Evolutionary conservation across 2,888 invertebrate species (phyloP).

Genomic region (Achlya flavicornis): DNA sequence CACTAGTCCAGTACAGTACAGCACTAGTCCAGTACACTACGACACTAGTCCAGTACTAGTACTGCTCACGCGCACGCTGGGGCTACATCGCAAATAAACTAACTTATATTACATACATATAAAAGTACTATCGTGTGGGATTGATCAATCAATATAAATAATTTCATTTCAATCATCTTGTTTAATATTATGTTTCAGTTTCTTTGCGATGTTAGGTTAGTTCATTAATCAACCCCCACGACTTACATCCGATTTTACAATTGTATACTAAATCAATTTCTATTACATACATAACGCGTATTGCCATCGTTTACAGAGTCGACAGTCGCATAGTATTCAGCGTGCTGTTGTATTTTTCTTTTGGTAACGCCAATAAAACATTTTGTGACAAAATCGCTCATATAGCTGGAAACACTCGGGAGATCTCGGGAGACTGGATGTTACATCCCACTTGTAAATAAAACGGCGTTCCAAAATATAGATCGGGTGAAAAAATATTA

Average conservation of each 20-base stretch:
- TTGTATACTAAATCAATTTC: constrained; percentile 44
- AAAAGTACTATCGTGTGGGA: constrained; percentile 33
- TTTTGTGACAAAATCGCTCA: constrained; percentile 34
- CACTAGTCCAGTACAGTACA: too few species aligned
- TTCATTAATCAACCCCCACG: constrained; percentile 29
- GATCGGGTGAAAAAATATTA: constrained; percentile 40
- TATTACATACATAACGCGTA: constrained; percentile 30
- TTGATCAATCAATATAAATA: constrained; percentile 51
- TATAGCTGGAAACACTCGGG: constrained; percentile 25
- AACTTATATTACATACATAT: constrained; percentile 40
- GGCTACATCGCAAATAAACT: constrained; percentile 16
- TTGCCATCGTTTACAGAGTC: constrained; percentile 29
- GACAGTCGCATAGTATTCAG: constrained; percentile 12
- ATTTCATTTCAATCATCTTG: constrained; percentile 20
- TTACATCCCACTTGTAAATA: constrained; percentile 29
- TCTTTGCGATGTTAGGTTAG: neutral
- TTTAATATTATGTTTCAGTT: neutral
- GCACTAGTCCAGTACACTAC: too few species aligned
- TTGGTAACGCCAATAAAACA: constrained; percentile 9
- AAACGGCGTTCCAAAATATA: constrained; percentile 45
- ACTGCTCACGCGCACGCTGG: constrained; percentile 30
- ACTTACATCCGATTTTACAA: constrained; percentile 35
- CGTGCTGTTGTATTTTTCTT: constrained; percentile 13
- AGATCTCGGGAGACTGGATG: constrained; percentile 17
- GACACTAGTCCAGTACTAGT: too few species aligned